Evolutionary conservation across 2,888 invertebrate genomes (phyloP).

Genomic region (Lamellibrachia satsuma): DNA sequence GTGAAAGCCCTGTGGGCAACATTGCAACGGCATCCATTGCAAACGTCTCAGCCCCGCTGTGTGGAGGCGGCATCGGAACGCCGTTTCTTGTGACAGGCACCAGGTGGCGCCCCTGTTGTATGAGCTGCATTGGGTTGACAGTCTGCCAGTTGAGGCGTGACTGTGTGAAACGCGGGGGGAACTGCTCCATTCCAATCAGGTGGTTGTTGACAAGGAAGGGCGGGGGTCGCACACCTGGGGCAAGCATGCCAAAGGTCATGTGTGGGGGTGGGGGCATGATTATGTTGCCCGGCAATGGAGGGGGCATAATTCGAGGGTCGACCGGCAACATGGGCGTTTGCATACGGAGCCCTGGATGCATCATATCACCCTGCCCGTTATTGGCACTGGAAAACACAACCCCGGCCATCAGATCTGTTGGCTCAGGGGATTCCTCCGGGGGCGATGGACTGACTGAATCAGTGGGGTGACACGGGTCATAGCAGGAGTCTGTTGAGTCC

Average conservation of each 20-base stretch:
- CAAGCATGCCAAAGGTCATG: slow-evolving; percentile 26
- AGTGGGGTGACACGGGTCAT: neutral
- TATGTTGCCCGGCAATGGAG: slow-evolving; percentile 31
- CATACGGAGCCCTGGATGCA: neutral
- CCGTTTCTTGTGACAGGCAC: neutral
- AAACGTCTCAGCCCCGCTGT: neutral
- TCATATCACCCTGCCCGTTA: neutral
- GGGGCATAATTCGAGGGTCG: slow-evolving; percentile 42
- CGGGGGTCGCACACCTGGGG: slow-evolving; percentile 22
- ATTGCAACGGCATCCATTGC: neutral
- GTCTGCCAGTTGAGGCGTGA: slow-evolving; percentile 34
- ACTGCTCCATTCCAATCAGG: slow-evolving; percentile 41
- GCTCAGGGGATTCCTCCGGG: neutral
- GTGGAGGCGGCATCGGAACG: neutral
- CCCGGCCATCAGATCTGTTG: neutral
- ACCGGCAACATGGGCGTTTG: neutral
- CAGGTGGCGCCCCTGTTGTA: neutral
- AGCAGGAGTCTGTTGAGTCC: neutral
- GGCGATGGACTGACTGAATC: neutral
- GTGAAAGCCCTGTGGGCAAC: neutral
- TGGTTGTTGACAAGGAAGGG: slow-evolving; percentile 44
- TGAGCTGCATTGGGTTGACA: neutral
- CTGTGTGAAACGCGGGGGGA: slow-evolving; percentile 35
- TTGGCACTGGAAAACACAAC: neutral
- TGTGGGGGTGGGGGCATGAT: slow-evolving; percentile 19